These are phyloP conservation scores for Mythimna ferrago DNA, from an alignment of 2,888 invertebrate genomes.

Conservation along the genomic window DNA sequence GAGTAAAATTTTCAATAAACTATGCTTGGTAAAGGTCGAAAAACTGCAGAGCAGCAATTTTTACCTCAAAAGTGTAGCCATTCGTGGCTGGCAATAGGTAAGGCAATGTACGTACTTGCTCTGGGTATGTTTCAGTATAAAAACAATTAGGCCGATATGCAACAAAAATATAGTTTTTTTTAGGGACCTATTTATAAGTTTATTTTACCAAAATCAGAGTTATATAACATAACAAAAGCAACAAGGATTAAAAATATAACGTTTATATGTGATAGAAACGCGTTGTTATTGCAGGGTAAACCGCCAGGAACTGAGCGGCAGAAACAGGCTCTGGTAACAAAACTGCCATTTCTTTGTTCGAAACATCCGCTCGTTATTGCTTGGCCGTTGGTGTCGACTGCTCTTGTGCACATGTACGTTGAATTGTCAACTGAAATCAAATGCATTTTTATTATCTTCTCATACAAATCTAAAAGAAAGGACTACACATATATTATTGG, in stretches of 20 bases:
- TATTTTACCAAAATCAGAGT: conserved; percentile 36
- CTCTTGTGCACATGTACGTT: conserved; percentile 93
- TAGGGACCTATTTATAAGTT: conserved; percentile 7
- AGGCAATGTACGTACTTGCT: too few relatives aligned
- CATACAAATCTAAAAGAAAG: too few relatives aligned
- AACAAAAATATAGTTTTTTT: neutral
- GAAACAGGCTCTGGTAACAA: conserved; percentile 81
- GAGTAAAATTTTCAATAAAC: too few relatives aligned
- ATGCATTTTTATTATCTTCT: conserved; percentile 4
- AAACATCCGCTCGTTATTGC: conserved; percentile 91
- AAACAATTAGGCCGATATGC: too few relatives aligned
- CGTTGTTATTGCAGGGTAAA: conserved; percentile 79
- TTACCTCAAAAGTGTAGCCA: too few relatives aligned
- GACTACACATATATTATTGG: too few relatives aligned
- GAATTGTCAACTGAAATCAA: conserved; percentile 92
- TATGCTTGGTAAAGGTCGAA: too few relatives aligned
- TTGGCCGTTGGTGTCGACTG: conserved; percentile 84
- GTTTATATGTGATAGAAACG: conserved; percentile 58
- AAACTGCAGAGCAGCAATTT: too few relatives aligned
- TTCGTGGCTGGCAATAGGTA: too few relatives aligned
- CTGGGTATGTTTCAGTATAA: too few relatives aligned
- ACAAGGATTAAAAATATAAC: conserved; percentile 56
- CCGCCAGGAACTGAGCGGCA: conserved; percentile 82
- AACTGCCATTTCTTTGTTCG: conserved; percentile 85
- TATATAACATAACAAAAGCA: conserved; percentile 56